Conservation (phyloP, 2,797 vertebrate species). For the Capromys pilorides region DNA sequence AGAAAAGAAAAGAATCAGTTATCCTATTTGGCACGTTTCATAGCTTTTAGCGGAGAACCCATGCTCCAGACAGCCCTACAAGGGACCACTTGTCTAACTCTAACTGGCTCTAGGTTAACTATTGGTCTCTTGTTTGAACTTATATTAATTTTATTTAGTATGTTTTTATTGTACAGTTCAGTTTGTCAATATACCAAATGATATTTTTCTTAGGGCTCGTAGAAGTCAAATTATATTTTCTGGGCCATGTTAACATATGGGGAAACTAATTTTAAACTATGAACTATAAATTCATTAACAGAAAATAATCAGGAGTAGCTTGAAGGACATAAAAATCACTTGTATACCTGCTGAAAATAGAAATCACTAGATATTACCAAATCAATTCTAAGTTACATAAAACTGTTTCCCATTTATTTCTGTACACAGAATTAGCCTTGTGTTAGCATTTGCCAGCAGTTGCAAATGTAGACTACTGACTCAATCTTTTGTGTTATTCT, state of each 20-base stretch:
- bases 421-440: background rate
- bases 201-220: background rate
- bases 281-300: constrained; percentile 9
- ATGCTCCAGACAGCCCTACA: background rate
- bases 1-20: too few species aligned
- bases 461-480: background rate
- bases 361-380: background rate
- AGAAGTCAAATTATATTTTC: background rate
- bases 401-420: constrained; percentile 11
- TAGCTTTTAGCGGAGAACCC: background rate
- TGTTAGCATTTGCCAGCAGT: background rate
- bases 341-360: background rate
- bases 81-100: background rate
- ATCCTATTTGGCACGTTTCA: background rate
- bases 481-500: background rate
- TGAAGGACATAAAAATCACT: background rate
- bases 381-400: background rate
- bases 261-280: background rate
- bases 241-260: background rate
- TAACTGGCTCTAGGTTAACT: background rate
- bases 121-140: background rate
- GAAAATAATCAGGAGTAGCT: background rate
- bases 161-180: background rate
- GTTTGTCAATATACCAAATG: background rate
- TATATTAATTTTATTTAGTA: background rate